A percentile compares a stretch with the other conserved stretches of the same genome.
These are phyloP conservation scores for Microchirus variegatus DNA, from an alignment of 2,797 vertebrate species.

Conservation along the genomic window DNA sequence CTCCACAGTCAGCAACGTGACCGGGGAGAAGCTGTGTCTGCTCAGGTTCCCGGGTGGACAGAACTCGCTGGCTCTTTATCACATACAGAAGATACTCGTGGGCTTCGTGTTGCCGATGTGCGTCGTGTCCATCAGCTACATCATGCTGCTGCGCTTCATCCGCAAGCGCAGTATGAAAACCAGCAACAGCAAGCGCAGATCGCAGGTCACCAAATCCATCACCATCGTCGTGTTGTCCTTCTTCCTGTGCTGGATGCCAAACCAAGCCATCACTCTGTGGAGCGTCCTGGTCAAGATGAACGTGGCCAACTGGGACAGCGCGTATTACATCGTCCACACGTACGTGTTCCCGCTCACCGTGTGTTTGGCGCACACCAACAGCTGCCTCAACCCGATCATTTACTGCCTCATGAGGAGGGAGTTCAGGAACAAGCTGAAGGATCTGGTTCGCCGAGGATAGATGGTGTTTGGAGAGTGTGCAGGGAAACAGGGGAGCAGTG, in stretches of 20 bases:
- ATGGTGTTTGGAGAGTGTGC: neutral
- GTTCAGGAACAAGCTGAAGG: conserved; percentile 76
- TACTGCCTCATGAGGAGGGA: conserved; percentile 83
- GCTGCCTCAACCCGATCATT: conserved; percentile 83
- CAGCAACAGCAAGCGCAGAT: conserved; percentile 69
- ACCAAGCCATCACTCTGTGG: conserved; percentile 82
- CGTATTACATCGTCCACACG: conserved; percentile 81
- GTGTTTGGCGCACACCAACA: conserved; percentile 83
- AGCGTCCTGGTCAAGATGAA: conserved; percentile 84
- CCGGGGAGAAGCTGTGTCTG: conserved; percentile 81
- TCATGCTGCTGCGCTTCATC: conserved; percentile 77
- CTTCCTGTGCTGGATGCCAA: conserved; percentile 83
- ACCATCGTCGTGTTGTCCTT: conserved; percentile 79
- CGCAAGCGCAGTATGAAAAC: conserved; percentile 72
- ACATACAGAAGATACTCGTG: conserved; percentile 82
- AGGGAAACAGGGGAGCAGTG: conserved; percentile 1
- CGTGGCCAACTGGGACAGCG: conserved; percentile 73
- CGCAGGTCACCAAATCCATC: conserved; percentile 78
- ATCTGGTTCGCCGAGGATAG: conserved; percentile 60
- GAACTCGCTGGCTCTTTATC: conserved; percentile 82
- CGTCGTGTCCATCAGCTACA: conserved; percentile 79
- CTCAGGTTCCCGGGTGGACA: conserved; percentile 80
- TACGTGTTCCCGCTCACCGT: conserved; percentile 83
- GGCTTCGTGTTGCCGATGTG: conserved; percentile 81
- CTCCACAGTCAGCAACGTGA: conserved; percentile 77